Evolutionary conservation across 2,113 vertebrate species (phyloP).

Genomic region (human (Homo sapiens)): GRCh38 chr3:97950501-97951000

Average conservation of each 20-base stretch:
- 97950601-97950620: rapidly evolving
- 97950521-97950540: neutral
- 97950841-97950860: constrained; percentile 90
- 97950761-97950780: neutral
- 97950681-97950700: neutral
- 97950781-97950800: constrained; percentile 88
- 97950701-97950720: neutral
- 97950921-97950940: neutral
- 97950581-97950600: rapidly evolving
- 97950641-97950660: neutral
- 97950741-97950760: too few relatives aligned
- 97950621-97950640: rapidly evolving
- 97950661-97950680: neutral
- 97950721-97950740: neutral
- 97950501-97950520: neutral
- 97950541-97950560: neutral
- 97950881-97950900: constrained; percentile 89
- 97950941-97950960: neutral
- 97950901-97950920: neutral
- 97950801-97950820: constrained; percentile 87
- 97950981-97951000: neutral
- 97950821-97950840: constrained; percentile 84
- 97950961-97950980: neutral
- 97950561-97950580: neutral
- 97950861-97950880: constrained; percentile 90